phyloP scores from a whole-genome alignment of 2,797 vertebrate genomes.

The Sebastes hubbsi region DNA sequence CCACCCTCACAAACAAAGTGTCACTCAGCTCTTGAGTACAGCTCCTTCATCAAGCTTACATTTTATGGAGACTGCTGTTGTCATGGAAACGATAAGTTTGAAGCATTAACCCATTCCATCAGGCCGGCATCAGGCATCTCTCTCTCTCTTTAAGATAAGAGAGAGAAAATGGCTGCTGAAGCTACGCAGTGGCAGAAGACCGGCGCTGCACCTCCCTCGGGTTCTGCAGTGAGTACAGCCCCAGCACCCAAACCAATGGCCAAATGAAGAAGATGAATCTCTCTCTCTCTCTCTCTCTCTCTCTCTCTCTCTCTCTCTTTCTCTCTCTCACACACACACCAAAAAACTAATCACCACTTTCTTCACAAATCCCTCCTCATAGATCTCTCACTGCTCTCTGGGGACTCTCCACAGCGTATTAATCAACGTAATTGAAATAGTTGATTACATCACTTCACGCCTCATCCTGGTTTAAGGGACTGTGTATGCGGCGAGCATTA shows the following conservation, averaged over 20 bases:
- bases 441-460: slow-evolving; percentile 77
- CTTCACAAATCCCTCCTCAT: slow-evolving; percentile 69
- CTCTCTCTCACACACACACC: neutral
- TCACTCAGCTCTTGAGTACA: slow-evolving; percentile 15
- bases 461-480: slow-evolving; percentile 63
- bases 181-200: too few relatives aligned
- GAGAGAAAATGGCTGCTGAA: too few relatives aligned
- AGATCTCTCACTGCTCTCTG: slow-evolving; percentile 66
- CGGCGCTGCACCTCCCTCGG: too few relatives aligned
- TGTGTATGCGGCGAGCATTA: slow-evolving; percentile 49
- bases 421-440: slow-evolving; percentile 81
- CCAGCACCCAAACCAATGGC: too few relatives aligned
- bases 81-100: slow-evolving; percentile 66
- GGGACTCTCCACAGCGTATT: slow-evolving; percentile 68
- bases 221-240: too few relatives aligned
- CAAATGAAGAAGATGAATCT: too few relatives aligned
- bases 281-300: too few relatives aligned
- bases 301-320: too few relatives aligned
- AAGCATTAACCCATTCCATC: slow-evolving; percentile 52
- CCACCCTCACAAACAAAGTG: slow-evolving; percentile 18
- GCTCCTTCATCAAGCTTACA: slow-evolving; percentile 33
- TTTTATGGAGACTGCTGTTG: slow-evolving; percentile 35
- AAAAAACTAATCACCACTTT: slow-evolving; percentile 69
- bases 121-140: neutral
- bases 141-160: neutral